Percentiles rank a stretch among this genome's conserved stretches.
Conservation (phyloP, 2,797 vertebrate species). For the Nyctibius grandis region DNA sequence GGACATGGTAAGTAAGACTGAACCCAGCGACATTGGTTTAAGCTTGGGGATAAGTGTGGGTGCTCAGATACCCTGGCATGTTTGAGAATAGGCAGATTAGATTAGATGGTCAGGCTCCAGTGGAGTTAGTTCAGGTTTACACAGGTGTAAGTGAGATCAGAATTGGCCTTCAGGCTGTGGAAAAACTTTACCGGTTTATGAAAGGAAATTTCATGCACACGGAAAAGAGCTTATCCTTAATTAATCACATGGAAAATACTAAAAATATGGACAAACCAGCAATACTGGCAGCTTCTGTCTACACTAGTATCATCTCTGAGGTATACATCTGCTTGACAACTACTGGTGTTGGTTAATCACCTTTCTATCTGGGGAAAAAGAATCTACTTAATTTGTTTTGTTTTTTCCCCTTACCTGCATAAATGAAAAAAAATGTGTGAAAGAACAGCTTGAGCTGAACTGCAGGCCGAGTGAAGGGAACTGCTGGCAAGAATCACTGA, state of each 20-base stretch:
- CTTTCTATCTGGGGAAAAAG: background rate
- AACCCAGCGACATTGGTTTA: background rate
- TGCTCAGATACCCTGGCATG: background rate
- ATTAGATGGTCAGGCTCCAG: background rate
- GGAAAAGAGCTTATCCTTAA: background rate
- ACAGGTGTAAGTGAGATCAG: constrained; percentile 53
- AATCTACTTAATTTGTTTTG: background rate
- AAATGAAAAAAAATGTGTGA: background rate
- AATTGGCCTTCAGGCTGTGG: constrained; percentile 37
- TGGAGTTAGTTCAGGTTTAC: constrained; percentile 27
- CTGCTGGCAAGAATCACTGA: background rate
- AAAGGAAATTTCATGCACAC: background rate
- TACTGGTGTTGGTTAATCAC: background rate
- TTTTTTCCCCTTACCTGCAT: background rate
- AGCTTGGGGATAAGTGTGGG: background rate
- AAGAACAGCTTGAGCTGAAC: background rate
- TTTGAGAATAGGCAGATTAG: background rate
- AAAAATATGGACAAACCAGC: background rate
- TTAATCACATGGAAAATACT: constrained; percentile 22
- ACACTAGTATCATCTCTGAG: background rate
- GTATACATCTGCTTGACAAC: background rate
- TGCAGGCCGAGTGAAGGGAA: background rate
- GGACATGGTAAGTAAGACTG: background rate
- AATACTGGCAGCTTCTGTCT: background rate
- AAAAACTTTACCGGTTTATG: constrained; percentile 15